These are phyloP conservation scores for Gymnocheta viridis DNA, from an alignment of 2,888 invertebrate genomes.

Conservation along the genomic window DNA sequence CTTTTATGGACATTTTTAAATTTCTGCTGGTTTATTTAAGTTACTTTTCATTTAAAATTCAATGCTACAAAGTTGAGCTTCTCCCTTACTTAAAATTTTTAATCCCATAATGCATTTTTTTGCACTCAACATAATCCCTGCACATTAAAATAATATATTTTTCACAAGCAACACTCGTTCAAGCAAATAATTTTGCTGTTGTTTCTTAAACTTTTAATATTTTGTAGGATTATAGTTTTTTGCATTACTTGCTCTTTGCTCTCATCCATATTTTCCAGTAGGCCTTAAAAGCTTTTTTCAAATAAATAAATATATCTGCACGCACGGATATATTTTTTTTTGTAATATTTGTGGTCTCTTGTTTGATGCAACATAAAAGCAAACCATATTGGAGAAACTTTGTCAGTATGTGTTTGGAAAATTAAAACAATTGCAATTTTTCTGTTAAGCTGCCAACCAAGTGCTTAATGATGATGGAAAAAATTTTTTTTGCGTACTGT, in stretches of 20 bases:
- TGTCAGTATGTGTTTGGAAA: slow-evolving; percentile 14
- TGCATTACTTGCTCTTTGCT: background rate
- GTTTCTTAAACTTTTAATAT: slow-evolving; percentile 7
- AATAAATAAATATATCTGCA: background rate
- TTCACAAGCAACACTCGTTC: background rate
- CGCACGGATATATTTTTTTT: background rate
- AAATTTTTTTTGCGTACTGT: slow-evolving; percentile 15
- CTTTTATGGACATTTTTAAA: no score
- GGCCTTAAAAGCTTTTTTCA: slow-evolving; percentile 39
- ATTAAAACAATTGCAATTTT: slow-evolving; percentile 50
- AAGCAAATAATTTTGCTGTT: slow-evolving; percentile 14
- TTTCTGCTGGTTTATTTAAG: background rate
- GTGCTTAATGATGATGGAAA: slow-evolving; percentile 18
- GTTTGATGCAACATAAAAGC: background rate
- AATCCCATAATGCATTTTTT: background rate
- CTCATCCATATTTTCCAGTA: slow-evolving; percentile 34
- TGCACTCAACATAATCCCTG: background rate
- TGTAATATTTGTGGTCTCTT: background rate
- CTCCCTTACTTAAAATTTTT: background rate
- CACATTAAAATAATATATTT: background rate
- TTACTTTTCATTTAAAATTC: background rate
- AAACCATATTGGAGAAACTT: background rate
- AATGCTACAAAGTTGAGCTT: background rate
- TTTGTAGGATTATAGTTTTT: background rate
- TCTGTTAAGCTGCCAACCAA: slow-evolving; percentile 38